These are phyloP conservation scores for Mormyrops boulengeri DNA, from an alignment of 2,797 vertebrate genomes.

Conservation along the genomic window DNA sequence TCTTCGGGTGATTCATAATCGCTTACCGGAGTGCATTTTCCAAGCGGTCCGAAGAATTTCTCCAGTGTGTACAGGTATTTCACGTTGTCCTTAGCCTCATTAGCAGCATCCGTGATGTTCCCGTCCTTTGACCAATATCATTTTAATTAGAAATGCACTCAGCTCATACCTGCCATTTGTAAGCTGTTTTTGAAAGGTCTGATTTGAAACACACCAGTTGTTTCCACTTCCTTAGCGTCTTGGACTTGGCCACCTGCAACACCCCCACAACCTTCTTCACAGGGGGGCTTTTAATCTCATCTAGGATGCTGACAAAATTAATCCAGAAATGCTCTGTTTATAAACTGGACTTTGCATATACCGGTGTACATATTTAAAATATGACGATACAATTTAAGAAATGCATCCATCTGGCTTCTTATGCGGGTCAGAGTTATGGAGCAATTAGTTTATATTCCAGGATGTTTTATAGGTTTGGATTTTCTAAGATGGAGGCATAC, in stretches of 20 bases:
- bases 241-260: conserved; percentile 69
- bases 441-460: background rate
- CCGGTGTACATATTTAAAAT: background rate
- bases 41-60: conserved; percentile 64
- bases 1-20: background rate
- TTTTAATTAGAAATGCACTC: background rate
- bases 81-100: conserved; percentile 78
- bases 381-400: background rate
- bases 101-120: conserved; percentile 64
- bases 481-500: background rate
- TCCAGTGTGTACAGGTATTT: conserved; percentile 70
- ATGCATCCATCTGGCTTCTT: background rate
- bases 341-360: background rate
- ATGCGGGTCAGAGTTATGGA: background rate
- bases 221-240: conserved; percentile 62
- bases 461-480: background rate
- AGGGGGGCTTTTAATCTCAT: conserved; percentile 66
- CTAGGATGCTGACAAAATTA: conserved; percentile 61
- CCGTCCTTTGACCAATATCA: conserved; percentile 51
- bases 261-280: conserved; percentile 72
- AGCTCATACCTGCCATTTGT: background rate
- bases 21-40: conserved; percentile 63
- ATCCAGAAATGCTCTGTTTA: conserved; percentile 12
- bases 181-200: background rate
- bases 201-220: conserved; percentile 59